These are phyloP conservation scores for Apomyelois bistriatella DNA, from an alignment of 2,888 invertebrate species.

Conservation along the genomic window DNA sequence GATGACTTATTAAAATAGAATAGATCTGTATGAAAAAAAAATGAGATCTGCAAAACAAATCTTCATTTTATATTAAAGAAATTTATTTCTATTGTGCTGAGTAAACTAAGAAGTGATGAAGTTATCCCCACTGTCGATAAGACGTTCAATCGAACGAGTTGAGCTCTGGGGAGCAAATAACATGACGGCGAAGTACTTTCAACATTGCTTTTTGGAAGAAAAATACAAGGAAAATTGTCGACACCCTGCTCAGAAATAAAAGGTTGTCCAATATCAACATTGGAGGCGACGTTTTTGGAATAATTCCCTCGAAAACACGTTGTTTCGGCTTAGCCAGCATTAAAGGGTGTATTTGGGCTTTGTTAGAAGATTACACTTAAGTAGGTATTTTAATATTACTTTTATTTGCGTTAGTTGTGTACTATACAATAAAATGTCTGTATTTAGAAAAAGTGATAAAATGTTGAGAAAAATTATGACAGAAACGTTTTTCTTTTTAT, in stretches of 20 bases:
- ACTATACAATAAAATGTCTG: no score
- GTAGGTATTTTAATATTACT: no score
- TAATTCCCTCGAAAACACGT: not conserved
- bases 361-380: not conserved
- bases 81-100: not conserved
- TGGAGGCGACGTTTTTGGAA: not conserved
- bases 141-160: not conserved
- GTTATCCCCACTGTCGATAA: not conserved
- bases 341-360: not conserved
- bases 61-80: not conserved
- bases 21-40: no score
- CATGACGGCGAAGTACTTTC: not conserved
- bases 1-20: no score
- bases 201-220: conserved; percentile 1
- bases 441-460: no score
- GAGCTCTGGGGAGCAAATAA: conserved; percentile 6
- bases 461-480: no score
- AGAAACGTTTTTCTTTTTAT: no score
- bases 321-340: not conserved
- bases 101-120: not conserved
- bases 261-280: not conserved
- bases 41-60: not conserved
- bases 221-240: conserved; percentile 4
- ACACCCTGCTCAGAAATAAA: not conserved
- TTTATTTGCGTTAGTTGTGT: no score